These are phyloP conservation scores for Aleiodes sp. DNA, from an alignment of 1,140 invertebrate species.

Conservation along the genomic window DNA sequence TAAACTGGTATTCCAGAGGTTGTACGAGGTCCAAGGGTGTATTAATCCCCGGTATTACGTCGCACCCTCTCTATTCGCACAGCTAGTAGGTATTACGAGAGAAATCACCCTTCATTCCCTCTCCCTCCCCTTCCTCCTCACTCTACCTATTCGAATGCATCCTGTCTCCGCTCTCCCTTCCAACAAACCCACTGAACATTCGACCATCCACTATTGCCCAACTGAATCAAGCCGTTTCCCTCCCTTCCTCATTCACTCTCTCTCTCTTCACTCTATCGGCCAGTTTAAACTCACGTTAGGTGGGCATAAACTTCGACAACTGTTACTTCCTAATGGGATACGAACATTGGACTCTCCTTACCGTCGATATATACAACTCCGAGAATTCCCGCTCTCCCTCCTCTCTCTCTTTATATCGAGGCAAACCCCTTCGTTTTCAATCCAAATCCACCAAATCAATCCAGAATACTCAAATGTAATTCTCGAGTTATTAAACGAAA, in stretches of 20 bases:
- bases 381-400: background rate
- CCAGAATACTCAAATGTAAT: slow-evolving; percentile 27
- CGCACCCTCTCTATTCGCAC: slow-evolving; percentile 38
- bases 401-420: background rate
- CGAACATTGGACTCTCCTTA: background rate
- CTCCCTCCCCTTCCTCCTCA: slow-evolving; percentile 5
- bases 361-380: background rate
- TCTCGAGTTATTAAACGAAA: slow-evolving; percentile 17
- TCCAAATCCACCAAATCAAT: slow-evolving; percentile 27
- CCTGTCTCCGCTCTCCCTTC: background rate
- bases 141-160: background rate
- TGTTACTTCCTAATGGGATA: slow-evolving; percentile 27
- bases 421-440: slow-evolving; percentile 20
- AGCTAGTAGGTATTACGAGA: slow-evolving; percentile 37
- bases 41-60: slow-evolving; percentile 60
- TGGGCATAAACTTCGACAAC: slow-evolving; percentile 33
- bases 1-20: background rate
- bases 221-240: slow-evolving; percentile 1
- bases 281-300: slow-evolving; percentile 30
- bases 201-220: slow-evolving; percentile 7
- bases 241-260: background rate
- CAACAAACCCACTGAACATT: slow-evolving; percentile 1
- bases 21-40: slow-evolving; percentile 43
- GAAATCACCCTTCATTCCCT: slow-evolving; percentile 31
- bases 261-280: background rate